Base-by-base conservation (phyloP, 2,888 invertebrate species). In the Tridacna gigas region DNA sequence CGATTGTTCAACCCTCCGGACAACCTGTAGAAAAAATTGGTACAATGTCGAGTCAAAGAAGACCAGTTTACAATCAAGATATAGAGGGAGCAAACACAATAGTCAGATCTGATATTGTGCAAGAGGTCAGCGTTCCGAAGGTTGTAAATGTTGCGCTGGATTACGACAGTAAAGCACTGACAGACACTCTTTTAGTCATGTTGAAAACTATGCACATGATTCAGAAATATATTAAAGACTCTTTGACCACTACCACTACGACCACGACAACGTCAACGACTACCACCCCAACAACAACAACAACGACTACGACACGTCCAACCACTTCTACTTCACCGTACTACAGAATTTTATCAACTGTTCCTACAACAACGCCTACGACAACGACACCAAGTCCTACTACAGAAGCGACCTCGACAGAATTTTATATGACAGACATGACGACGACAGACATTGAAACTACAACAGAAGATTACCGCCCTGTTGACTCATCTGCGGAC, bases 131-230 rank as follows among this genome's bases (percentile, higher is more conserved):
- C 22, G 12, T 71, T 22, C 71, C 71, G 18, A 37, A 45, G 45
- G 45, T 45, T 5, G 67, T 67, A 2, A 67, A 67, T 67, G 67
- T 67, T 20, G 67, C 51, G 0, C 12, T 69, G 13, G 48, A 74
- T 18, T 74, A 79, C 60, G 83, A 83, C 60, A 75, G 80, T 25
- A 60, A 67, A 47, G 51, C 79, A 15, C 47, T 83, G 15, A 69
- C 74, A 65, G 80, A 77, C n/a, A 83, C 83, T 22, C 63, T 83
- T 5, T 22, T 79, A 7, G 83, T 77, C 13, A 74, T 83, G 48
- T 61, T 80, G 28, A 77, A 77, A 22, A 83, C 83, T 11, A 78
- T 83, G 80, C 47, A 77, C 20, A 77, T 80, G 80, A 66, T 83
- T 25, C 77, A 83, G 28, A 69, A 28, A 45, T 74, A 77, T 45